These are phyloP conservation scores for Acropternis orthonyx DNA, from an alignment of 2,797 vertebrate genomes.

Conservation along the genomic window DNA sequence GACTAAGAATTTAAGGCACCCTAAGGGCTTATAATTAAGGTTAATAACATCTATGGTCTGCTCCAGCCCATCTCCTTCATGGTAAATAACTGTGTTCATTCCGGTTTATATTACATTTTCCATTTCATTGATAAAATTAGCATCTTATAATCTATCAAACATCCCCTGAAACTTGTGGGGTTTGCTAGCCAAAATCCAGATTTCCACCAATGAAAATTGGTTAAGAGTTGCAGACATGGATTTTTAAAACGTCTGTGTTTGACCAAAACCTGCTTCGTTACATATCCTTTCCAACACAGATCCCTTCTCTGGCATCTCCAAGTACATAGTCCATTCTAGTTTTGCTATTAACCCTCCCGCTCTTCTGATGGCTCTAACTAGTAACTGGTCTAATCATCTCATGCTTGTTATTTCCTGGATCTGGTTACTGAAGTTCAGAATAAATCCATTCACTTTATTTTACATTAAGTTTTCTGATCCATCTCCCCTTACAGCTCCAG, in stretches of 20 bases:
- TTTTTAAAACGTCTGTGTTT: neutral
- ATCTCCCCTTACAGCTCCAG: neutral
- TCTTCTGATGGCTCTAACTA: neutral
- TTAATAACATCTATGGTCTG: conserved; percentile 25
- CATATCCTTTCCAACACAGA: neutral
- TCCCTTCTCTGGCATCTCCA: neutral
- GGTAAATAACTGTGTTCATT: neutral
- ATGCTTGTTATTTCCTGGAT: neutral
- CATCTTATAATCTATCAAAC: neutral
- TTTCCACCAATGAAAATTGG: neutral
- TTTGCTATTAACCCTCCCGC: neutral
- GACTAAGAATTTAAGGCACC: conserved; percentile 24
- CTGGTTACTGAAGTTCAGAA: neutral
- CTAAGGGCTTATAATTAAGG: conserved; percentile 43
- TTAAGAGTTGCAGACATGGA: neutral
- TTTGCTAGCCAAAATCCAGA: neutral
- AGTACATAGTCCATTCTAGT: accelerated
- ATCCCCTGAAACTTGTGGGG: neutral
- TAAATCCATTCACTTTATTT: neutral
- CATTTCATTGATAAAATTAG: conserved; percentile 28
- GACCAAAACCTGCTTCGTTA: neutral
- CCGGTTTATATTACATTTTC: conserved; percentile 15
- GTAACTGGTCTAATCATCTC: neutral
- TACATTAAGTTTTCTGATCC: neutral
- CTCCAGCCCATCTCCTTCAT: neutral